These are phyloP conservation scores for Parasteatoda tepidariorum DNA, from an alignment of 1,140 invertebrate species.

Conservation along the genomic window DNA sequence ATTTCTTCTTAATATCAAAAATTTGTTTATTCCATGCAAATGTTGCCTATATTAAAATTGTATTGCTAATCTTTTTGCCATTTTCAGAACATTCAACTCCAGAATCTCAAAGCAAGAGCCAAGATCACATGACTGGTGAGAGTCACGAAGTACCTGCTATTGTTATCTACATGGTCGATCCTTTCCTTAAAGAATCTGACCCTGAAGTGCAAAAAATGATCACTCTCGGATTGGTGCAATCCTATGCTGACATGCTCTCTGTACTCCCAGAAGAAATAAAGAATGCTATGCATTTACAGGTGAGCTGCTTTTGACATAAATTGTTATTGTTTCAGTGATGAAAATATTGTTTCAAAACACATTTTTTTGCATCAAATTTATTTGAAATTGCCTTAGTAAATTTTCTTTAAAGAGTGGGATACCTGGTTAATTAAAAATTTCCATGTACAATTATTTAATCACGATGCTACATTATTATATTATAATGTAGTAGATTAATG, in stretches of 20 bases:
- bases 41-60: not conserved
- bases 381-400: too few species aligned
- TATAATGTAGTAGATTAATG: too few species aligned
- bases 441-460: too few species aligned
- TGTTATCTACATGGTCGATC: constrained; percentile 95
- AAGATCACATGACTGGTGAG: constrained; percentile 26
- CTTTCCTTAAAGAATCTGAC: constrained; percentile 79
- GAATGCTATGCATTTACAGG: constrained; percentile 84
- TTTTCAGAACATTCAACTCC: not conserved
- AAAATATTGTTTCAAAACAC: too few species aligned
- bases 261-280: constrained; percentile 83
- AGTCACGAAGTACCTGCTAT: constrained; percentile 79
- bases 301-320: too few species aligned
- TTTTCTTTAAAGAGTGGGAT: too few species aligned
- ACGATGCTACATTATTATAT: too few species aligned
- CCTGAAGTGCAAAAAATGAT: constrained; percentile 78
- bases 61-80: not conserved
- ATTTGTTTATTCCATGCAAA: not conserved
- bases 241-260: constrained; percentile 80
- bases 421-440: too few species aligned
- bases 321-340: constrained; percentile 85
- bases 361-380: too few species aligned
- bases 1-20: not conserved
- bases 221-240: constrained; percentile 82
- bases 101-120: not conserved